Percentiles rank a stretch among this genome's conserved stretches.
These are phyloP conservation scores for Polypedilum pembai DNA, from an alignment of 1,140 invertebrate genomes.

Conservation along the genomic window DNA sequence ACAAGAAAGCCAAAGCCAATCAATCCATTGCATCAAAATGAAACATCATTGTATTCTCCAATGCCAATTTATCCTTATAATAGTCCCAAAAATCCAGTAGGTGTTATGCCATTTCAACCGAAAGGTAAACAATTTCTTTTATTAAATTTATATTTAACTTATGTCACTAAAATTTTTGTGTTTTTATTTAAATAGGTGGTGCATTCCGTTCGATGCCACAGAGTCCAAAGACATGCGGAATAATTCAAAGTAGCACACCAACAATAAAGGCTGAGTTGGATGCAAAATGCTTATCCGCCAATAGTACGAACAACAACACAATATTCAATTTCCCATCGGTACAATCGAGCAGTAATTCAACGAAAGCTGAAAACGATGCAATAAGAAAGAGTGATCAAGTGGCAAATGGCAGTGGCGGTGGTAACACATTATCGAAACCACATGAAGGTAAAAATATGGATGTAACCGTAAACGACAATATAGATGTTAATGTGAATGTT, in stretches of 20 bases:
- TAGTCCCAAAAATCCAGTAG: constrained; percentile 66
- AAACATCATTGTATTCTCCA: constrained; percentile 46
- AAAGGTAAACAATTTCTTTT: constrained; percentile 54
- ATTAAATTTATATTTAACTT: not conserved
- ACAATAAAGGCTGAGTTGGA: constrained; percentile 23
- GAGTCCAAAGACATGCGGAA: constrained; percentile 40
- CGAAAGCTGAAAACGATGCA: not conserved
- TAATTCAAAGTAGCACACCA: constrained; percentile 33
- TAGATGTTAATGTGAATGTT: constrained; percentile 22
- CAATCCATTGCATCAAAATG: constrained; percentile 55
- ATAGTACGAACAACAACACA: constrained; percentile 28
- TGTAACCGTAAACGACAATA: not conserved
- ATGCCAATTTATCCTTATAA: constrained; percentile 55
- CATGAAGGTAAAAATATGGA: constrained; percentile 26
- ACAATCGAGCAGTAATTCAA: not conserved
- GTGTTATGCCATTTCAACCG: constrained; percentile 74
- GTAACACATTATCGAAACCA: not conserved
- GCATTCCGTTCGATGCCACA: constrained; percentile 79
- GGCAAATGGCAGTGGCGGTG: not conserved
- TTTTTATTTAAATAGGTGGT: constrained; percentile 46
- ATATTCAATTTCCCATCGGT: not conserved
- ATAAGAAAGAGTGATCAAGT: not conserved
- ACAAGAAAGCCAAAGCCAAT: constrained; percentile 83
- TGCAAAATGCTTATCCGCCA: constrained; percentile 10
- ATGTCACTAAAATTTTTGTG: not conserved